These are phyloP conservation scores for Ammodytes dubius DNA, from an alignment of 2,113 vertebrate genomes.

Conservation along the genomic window DNA sequence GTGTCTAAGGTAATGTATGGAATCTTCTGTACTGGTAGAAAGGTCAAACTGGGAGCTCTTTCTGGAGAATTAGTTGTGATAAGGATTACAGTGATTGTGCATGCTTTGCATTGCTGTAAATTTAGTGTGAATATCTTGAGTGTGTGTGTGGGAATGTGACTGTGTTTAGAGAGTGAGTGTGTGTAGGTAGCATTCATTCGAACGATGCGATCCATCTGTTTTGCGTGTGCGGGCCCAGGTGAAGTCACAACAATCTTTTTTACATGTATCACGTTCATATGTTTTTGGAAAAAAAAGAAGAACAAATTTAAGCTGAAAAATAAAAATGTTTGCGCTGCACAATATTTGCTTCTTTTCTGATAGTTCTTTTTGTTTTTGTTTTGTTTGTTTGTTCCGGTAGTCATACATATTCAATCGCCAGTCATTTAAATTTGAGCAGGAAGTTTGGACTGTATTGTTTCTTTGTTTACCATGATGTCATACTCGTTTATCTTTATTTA, in stretches of 20 bases:
- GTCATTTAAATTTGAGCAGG: background rate
- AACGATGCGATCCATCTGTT: background rate
- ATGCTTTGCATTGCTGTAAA: background rate
- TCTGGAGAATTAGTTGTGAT: constrained; percentile 19
- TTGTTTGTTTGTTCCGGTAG: background rate
- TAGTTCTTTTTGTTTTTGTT: background rate
- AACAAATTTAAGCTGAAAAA: background rate
- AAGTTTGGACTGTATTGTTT: background rate
- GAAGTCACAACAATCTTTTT: constrained; percentile 4
- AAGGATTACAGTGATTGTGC: background rate
- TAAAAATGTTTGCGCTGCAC: background rate
- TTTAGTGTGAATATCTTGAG: background rate
- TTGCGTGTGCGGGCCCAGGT: background rate
- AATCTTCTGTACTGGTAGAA: constrained; percentile 23
- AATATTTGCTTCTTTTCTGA: background rate
- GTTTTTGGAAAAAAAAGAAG: too few species aligned
- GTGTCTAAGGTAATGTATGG: constrained; percentile 79
- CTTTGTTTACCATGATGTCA: background rate
- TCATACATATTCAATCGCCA: background rate
- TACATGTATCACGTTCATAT: background rate
- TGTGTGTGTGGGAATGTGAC: background rate
- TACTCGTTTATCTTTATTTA: too few species aligned
- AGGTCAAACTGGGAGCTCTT: constrained; percentile 43
- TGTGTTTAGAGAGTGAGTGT: background rate
- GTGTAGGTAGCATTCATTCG: background rate